Conservation (phyloP, 2,797 vertebrate species). For the Schizopygopsis pylzovi region DNA sequence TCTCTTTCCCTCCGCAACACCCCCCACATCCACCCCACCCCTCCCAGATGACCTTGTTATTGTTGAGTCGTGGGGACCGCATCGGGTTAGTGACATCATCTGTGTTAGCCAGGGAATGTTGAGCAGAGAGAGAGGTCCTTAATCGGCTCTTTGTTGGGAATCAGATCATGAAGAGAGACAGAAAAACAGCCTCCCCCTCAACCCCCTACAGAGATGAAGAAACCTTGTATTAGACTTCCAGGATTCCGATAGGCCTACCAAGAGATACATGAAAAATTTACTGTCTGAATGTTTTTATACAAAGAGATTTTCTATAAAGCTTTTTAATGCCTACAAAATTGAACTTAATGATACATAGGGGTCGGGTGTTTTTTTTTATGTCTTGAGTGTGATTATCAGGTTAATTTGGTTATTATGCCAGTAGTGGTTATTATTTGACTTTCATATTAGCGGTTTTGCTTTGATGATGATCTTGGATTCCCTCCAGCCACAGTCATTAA, state of each 20-base stretch:
- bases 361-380: neutral
- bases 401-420: conserved; percentile 11
- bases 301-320: neutral
- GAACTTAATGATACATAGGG: neutral
- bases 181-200: conserved; percentile 59
- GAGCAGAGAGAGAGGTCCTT: conserved; percentile 58
- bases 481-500: conserved; percentile 6
- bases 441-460: neutral
- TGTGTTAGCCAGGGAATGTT: conserved; percentile 66
- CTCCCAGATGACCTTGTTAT: conserved; percentile 62
- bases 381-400: conserved; percentile 1
- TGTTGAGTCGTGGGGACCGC: conserved; percentile 65
- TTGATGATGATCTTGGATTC: neutral
- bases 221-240: conserved; percentile 8
- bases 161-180: conserved; percentile 69
- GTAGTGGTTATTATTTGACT: conserved; percentile 3
- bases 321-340: neutral
- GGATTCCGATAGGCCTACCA: conserved; percentile 31
- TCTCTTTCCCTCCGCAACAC: conserved; percentile 56
- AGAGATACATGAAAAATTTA: neutral
- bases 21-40: conserved; percentile 50
- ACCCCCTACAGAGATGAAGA: conserved; percentile 34
- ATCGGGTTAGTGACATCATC: conserved; percentile 74
- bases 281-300: neutral
- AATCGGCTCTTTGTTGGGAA: conserved; percentile 72